Conservation (phyloP, 2,113 vertebrate genomes). For the Tachycineta bicolor region DNA sequence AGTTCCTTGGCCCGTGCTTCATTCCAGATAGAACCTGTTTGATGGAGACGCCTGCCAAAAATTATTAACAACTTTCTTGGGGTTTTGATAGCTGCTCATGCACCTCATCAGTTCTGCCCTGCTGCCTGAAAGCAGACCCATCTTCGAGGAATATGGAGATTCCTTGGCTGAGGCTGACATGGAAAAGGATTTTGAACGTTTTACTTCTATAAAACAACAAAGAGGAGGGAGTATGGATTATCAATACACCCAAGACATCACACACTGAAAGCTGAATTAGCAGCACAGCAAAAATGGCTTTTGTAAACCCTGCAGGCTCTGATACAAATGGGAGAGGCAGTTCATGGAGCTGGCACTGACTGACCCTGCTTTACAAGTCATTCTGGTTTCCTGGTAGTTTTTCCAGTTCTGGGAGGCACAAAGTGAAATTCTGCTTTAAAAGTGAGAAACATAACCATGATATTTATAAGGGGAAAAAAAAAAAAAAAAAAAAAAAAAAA, state of each 20-base stretch:
- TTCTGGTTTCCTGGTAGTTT: neutral
- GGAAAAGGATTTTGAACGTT: neutral
- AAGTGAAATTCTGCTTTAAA: neutral
- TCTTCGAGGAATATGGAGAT: neutral
- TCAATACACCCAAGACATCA: neutral
- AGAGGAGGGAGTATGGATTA: neutral
- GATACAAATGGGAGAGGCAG: neutral
- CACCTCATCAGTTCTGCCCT: slow-evolving; percentile 11
- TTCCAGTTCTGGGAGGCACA: neutral
- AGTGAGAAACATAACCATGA: neutral
- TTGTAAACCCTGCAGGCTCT: neutral
- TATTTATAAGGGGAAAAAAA: neutral
- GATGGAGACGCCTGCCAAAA: neutral
- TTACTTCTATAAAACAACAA: neutral
- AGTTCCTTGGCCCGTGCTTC: neutral
- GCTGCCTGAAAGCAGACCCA: neutral
- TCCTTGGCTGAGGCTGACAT: neutral
- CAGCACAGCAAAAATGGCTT: neutral
- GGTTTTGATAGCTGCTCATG: neutral
- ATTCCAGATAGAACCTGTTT: neutral
- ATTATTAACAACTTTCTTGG: slow-evolving; percentile 11
- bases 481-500: neutral
- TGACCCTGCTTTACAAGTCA: neutral
- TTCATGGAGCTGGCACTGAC: neutral
- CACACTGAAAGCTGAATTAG: neutral